Evolutionary conservation across 2,113 vertebrate genomes (phyloP).

Genomic region (Uria aalge): DNA sequence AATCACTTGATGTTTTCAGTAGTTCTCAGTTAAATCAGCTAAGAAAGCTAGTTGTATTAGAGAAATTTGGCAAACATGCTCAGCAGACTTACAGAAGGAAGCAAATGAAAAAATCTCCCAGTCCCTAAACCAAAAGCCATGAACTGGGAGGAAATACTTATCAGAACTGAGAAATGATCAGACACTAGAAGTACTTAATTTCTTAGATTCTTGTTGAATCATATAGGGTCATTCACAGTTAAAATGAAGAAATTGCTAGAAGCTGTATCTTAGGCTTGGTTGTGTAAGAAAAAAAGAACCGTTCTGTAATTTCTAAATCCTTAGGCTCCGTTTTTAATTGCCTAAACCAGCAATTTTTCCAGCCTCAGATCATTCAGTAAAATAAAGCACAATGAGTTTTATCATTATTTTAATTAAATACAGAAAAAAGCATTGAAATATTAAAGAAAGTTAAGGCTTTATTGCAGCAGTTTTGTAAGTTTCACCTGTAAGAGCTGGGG

Average conservation of each 20-base stretch:
- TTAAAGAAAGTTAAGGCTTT: background rate
- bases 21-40: background rate
- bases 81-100: background rate
- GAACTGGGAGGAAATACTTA: background rate
- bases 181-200: background rate
- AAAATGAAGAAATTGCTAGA: background rate
- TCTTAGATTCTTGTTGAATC: background rate
- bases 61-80: background rate
- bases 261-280: background rate
- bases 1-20: background rate
- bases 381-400: background rate
- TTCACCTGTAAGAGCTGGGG: conserved; percentile 27
- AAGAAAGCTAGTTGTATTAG: background rate
- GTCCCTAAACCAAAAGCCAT: background rate
- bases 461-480: conserved; percentile 13
- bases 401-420: background rate
- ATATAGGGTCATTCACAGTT: background rate
- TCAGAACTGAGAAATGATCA: background rate
- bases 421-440: background rate
- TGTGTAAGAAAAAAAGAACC: background rate
- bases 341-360: background rate
- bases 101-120: background rate
- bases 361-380: background rate
- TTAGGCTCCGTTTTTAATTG: background rate
- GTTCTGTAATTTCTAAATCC: background rate